Evolutionary conservation across 2,113 vertebrate species (phyloP).

Genomic region (Centropus bengalensis): DNA sequence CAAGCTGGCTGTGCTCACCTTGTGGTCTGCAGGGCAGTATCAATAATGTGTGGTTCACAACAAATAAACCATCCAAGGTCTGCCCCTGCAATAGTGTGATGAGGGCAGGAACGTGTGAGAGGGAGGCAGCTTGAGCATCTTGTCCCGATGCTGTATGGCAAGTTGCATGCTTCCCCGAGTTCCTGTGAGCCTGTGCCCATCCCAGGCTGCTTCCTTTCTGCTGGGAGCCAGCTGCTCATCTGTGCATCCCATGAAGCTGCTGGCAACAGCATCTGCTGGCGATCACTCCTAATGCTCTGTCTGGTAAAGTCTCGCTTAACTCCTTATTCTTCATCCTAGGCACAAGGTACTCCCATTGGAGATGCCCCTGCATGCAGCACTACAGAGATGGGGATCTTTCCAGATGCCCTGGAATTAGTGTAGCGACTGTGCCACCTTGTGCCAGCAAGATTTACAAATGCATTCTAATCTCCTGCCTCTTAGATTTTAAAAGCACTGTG

Average conservation of each 20-base stretch:
- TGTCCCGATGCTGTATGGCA: fast-evolving
- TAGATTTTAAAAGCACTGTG: not conserved
- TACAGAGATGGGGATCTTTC: not conserved
- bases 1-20: fast-evolving
- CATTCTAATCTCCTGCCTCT: not conserved
- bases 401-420: conserved; percentile 6
- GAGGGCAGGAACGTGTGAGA: fast-evolving
- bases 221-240: not conserved
- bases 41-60: fast-evolving
- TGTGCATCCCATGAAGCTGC: not conserved
- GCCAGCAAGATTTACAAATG: conserved; percentile 28
- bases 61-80: not conserved
- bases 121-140: not conserved
- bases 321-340: not conserved
- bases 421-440: conserved; percentile 61
- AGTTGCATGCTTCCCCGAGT: fast-evolving
- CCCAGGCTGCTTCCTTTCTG: fast-evolving
- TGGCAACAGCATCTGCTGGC: not conserved
- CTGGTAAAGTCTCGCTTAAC: fast-evolving
- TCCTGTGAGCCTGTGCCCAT: fast-evolving
- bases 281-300: fast-evolving
- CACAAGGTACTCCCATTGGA: not conserved
- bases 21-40: fast-evolving
- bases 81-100: fast-evolving
- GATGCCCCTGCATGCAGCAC: fast-evolving